Evolutionary conservation across 2,113 vertebrate species (phyloP).

Genomic region (Leptobrachium leishanense): DNA sequence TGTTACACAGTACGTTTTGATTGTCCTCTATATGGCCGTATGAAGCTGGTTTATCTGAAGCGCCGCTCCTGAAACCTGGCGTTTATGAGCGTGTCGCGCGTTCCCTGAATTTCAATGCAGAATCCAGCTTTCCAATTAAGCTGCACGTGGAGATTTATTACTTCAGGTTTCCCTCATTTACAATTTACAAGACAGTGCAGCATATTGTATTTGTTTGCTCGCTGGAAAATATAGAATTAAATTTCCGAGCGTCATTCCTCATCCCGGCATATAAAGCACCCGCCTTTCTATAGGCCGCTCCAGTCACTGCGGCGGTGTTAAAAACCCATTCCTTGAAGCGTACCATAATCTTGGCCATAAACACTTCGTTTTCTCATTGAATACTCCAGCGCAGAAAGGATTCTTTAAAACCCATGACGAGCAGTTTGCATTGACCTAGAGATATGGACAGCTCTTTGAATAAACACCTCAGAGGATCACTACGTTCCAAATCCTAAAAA

Average conservation of each 20-base stretch:
- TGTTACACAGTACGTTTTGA: neutral
- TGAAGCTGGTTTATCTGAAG: neutral
- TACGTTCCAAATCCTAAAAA: too few relatives aligned
- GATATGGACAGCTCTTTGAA: too few relatives aligned
- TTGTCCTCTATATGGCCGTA: neutral
- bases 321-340: too few relatives aligned
- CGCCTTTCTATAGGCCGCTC: too few relatives aligned
- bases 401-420: too few relatives aligned
- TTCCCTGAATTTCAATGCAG: constrained; percentile 44
- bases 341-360: too few relatives aligned
- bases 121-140: constrained; percentile 44
- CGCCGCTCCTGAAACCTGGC: neutral
- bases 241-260: neutral
- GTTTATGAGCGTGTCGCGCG: constrained; percentile 31
- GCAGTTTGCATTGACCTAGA: too few relatives aligned
- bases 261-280: too few relatives aligned
- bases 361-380: too few relatives aligned
- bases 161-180: constrained; percentile 40
- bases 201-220: constrained; percentile 17
- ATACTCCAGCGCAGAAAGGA: too few relatives aligned
- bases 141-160: constrained; percentile 46
- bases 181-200: constrained; percentile 17
- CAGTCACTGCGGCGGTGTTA: too few relatives aligned
- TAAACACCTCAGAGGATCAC: too few relatives aligned
- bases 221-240: constrained; percentile 28